Evolutionary conservation across 2,113 vertebrate genomes (phyloP), one percentile per base, ranked within the genome.

Genomic region (Rhinolophus sinicus): DNA sequence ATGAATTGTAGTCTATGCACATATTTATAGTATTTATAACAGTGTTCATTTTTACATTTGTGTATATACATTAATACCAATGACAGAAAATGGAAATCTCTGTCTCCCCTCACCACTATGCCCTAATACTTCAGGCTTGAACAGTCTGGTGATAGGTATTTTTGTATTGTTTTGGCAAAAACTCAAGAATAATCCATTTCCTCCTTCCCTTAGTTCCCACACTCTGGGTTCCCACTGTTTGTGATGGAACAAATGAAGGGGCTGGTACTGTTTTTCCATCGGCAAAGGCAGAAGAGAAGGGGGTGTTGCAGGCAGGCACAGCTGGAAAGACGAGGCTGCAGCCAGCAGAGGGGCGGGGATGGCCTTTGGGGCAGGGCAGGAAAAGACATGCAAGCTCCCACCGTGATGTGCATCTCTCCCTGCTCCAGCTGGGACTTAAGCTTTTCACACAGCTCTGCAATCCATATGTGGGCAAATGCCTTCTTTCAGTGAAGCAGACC

Each of bases 41-140:
- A 77, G 15, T 77, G 6, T 82, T 93, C 44, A 82, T 82, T 93
- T 91, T 89, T 83, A 87, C 24, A 38, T 65, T 35, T 90, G 21
- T 62, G 16, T 70, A 8, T 80, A 1, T 21, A 50, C 3, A 21
- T 33, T 7, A 54, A 2, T 5, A 33, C 15, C 12, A 64, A 0
- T 15, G 64, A 28, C 58, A 40, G 73, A 47, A 90, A 81, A 86
- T 50, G 5, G 5, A 54, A 47, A 12, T 84, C n/a, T 47, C 76
- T 60, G 18, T 60, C 47, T 92, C 40, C 72, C 19, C 30, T 16
- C 18, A 64, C 60, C 19, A 50, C 52, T 33, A 75, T 14, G 5
- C 15, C 73, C 64, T 72, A 22, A 12, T 47, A 73, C 44, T 92
- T 70, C 78, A 88, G 24, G 22, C 47, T 62, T 72, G 70, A 58